Evolutionary conservation across 2,797 vertebrate genomes (phyloP).

Genomic region (Sebastiscus albofasciatus): DNA sequence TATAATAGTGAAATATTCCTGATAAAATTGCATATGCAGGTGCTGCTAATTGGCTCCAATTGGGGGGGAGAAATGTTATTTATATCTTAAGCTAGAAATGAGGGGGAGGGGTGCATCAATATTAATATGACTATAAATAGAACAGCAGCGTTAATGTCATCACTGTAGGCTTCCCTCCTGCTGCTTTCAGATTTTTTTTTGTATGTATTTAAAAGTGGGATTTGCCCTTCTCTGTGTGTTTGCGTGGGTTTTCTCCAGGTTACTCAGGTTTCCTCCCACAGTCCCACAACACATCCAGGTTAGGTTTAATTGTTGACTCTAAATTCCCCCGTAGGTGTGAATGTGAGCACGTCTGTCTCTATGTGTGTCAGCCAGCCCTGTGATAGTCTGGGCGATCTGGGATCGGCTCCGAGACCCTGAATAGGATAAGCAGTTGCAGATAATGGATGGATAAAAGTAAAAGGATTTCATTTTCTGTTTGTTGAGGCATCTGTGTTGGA

Average conservation of each 20-base stretch:
- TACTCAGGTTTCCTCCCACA: too few relatives aligned
- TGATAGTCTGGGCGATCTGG: too few relatives aligned
- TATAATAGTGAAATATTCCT: neutral
- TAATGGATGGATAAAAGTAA: too few relatives aligned
- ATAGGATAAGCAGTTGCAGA: too few relatives aligned
- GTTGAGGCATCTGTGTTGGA: neutral
- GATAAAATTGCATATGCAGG: neutral
- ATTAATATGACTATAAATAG: constrained; percentile 84
- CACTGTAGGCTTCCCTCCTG: constrained; percentile 24
- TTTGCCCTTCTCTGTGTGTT: too few relatives aligned
- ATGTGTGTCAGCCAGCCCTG: too few relatives aligned
- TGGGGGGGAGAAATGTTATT: constrained; percentile 45
- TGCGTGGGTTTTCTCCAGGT: too few relatives aligned
- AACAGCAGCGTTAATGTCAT: constrained; percentile 64
- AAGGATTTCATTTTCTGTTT: neutral
- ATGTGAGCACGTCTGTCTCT: too few relatives aligned
- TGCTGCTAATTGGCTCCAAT: constrained; percentile 47
- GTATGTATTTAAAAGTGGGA: neutral
- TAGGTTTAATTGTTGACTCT: too few relatives aligned
- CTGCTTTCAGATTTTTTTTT: constrained; percentile 4
- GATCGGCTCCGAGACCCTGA: too few relatives aligned
- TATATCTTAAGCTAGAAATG: constrained; percentile 48
- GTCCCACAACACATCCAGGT: too few relatives aligned
- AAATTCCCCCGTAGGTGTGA: too few relatives aligned
- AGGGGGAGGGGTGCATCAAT: constrained; percentile 68